These are phyloP conservation scores for Echinops telfairi DNA, from an alignment of 2,113 vertebrate genomes.

Conservation along the genomic window DNA sequence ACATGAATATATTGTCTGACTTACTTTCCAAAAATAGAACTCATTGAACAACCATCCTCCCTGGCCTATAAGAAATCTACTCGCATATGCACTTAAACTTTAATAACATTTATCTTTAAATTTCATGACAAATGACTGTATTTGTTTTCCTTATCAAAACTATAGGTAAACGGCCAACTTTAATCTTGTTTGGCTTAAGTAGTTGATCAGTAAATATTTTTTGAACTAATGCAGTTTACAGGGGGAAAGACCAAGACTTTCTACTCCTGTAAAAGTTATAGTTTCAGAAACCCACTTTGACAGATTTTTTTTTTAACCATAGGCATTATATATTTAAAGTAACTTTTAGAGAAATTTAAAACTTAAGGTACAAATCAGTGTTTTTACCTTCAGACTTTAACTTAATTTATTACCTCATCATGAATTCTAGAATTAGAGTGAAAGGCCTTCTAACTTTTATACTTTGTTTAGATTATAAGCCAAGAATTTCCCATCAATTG, in stretches of 20 bases:
- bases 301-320: background rate
- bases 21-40: conserved; percentile 45
- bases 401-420: background rate
- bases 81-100: background rate
- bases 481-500: background rate
- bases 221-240: conserved; percentile 22
- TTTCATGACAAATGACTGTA: conserved; percentile 18
- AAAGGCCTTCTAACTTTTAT: conserved; percentile 21
- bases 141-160: conserved; percentile 23
- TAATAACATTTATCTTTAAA: background rate
- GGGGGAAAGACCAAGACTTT: too few species aligned
- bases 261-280: too few species aligned
- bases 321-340: background rate
- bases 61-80: conserved; percentile 29
- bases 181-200: conserved; percentile 11
- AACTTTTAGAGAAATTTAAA: conserved; percentile 59
- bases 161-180: background rate
- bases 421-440: conserved; percentile 50
- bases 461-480: conserved; percentile 21
- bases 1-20: background rate
- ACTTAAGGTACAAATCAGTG: background rate
- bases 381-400: conserved; percentile 33
- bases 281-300: too few species aligned
- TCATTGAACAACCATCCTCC: background rate
- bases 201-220: conserved; percentile 15